Evolutionary conservation across 2,888 invertebrate species (phyloP).

Genomic region (Vesta saturnalis): DNA sequence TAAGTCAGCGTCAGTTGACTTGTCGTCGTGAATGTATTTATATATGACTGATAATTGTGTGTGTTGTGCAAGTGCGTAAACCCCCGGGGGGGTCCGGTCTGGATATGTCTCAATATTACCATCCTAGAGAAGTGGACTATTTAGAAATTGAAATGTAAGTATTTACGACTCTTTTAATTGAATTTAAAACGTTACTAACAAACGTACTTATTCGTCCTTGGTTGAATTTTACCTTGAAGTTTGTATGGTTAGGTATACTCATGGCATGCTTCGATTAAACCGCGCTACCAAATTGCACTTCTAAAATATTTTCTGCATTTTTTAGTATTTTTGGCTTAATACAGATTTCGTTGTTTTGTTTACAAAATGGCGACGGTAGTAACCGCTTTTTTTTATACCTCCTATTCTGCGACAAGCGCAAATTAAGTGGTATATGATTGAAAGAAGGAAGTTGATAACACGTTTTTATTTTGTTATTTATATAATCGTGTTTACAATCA

Average conservation of each 20-base stretch:
- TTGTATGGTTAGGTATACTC: neutral
- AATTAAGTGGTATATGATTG: neutral
- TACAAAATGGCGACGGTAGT: slow-evolving; percentile 32
- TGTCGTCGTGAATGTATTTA: neutral
- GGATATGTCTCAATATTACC: slow-evolving; percentile 58
- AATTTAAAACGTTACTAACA: too few species aligned
- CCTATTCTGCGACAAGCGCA: slow-evolving; percentile 1
- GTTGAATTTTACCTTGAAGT: slow-evolving; percentile 17
- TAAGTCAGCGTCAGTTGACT: slow-evolving; percentile 11
- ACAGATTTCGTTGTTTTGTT: slow-evolving; percentile 25
- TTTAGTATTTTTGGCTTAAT: neutral
- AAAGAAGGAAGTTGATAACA: too few species aligned
- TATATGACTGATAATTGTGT: slow-evolving; percentile 29
- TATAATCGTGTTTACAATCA: too few species aligned
- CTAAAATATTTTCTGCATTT: neutral
- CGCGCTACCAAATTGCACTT: neutral
- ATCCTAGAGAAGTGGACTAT: slow-evolving; percentile 42
- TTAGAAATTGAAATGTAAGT: slow-evolving; percentile 53
- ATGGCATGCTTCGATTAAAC: slow-evolving; percentile 12
- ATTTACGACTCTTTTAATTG: neutral
- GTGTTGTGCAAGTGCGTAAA: slow-evolving; percentile 52
- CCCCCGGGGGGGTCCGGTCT: slow-evolving; percentile 52
- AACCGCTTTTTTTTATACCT: slow-evolving; percentile 29
- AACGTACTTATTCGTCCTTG: slow-evolving; percentile 17
- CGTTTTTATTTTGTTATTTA: too few species aligned